A percentile compares a stretch with the other conserved stretches of the same genome.
Conservation (phyloP, 2,888 invertebrate species). For the Busseola fusca region DNA sequence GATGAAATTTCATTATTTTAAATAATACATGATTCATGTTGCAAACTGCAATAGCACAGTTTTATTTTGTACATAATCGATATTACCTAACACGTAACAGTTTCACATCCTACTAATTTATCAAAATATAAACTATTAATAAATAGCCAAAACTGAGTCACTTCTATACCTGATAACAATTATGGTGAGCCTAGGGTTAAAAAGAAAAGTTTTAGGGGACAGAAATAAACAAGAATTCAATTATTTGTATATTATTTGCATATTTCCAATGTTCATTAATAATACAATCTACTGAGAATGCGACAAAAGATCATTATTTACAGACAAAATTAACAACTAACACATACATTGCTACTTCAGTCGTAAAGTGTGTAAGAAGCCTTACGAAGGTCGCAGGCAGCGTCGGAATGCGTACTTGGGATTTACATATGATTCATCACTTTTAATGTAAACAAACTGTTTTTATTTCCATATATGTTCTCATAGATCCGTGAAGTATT, state of each 20-base stretch:
- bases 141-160: background rate
- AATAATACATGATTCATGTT: background rate
- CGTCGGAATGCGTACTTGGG: constrained; percentile 76
- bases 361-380: constrained; percentile 66
- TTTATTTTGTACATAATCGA: too few species aligned
- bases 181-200: too few species aligned
- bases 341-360: background rate
- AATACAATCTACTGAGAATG: background rate
- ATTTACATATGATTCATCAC: constrained; percentile 83
- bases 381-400: constrained; percentile 72
- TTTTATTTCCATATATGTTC: constrained; percentile 69
- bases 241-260: background rate
- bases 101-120: background rate
- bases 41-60: background rate
- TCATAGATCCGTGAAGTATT: constrained; percentile 78
- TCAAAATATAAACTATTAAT: too few species aligned
- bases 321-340: background rate
- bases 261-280: constrained; percentile 15
- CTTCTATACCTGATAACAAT: background rate
- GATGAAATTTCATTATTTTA: background rate
- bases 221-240: background rate
- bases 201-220: too few species aligned
- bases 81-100: too few species aligned
- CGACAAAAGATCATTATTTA: constrained; percentile 22
- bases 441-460: constrained; percentile 79